phyloP scores from a whole-genome alignment of 2,797 vertebrate species.

The Acipenser transmontanus region DNA sequence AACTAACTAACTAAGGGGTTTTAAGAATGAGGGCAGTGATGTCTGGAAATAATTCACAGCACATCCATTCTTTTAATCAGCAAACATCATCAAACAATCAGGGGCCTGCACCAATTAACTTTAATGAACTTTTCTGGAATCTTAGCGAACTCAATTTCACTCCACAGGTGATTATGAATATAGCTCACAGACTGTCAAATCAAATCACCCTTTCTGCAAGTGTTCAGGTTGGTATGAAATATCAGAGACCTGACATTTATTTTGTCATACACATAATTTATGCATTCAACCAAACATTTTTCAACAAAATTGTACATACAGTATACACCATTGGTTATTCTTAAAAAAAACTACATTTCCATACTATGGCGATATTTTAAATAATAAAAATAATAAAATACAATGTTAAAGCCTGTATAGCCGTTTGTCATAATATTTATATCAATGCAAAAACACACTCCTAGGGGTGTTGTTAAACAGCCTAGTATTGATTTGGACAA shows the following conservation, averaged over 20 bases:
- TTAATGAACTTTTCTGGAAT: conserved; percentile 37
- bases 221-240: conserved; percentile 20
- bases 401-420: too few species aligned
- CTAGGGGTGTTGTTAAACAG: too few species aligned
- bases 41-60: conserved; percentile 40
- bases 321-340: too few species aligned
- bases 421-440: too few species aligned
- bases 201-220: conserved; percentile 26
- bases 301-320: conserved; percentile 31
- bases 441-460: too few species aligned
- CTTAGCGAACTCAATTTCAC: conserved; percentile 32
- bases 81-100: conserved; percentile 44
- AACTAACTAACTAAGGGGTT: not conserved
- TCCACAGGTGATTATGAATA: conserved; percentile 35
- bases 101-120: conserved; percentile 40
- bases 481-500: too few species aligned
- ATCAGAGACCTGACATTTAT: conserved; percentile 27
- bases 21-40: conserved; percentile 25
- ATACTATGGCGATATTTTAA: too few species aligned
- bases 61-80: conserved; percentile 41
- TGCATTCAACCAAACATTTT: conserved; percentile 37
- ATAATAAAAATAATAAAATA: too few species aligned
- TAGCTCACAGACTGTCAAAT: conserved; percentile 36
- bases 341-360: too few species aligned
- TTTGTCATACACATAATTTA: conserved; percentile 27